These are phyloP conservation scores for Clarias batrachus DNA, from an alignment of 2,113 vertebrate species.

Conservation along the genomic window DNA sequence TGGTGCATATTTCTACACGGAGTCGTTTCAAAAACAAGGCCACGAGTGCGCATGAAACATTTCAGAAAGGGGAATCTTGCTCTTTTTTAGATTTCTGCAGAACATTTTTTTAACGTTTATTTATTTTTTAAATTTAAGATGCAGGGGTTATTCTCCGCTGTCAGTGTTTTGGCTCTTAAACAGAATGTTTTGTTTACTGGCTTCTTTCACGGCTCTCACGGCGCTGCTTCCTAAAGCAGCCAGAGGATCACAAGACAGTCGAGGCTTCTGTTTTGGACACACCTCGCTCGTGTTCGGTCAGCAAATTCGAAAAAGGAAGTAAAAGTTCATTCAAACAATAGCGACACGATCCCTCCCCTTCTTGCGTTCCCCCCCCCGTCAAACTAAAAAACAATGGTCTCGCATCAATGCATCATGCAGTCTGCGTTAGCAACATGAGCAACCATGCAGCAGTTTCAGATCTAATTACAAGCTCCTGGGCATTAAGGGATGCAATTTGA, in stretches of 20 bases:
- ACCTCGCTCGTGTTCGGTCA: neutral
- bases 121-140: neutral
- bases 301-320: neutral
- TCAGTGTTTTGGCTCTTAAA: neutral
- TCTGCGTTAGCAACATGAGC: slow-evolving; percentile 3
- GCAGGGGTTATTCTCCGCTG: neutral
- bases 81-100: neutral
- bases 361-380: neutral
- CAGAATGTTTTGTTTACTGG: neutral
- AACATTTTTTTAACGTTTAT: too few relatives aligned
- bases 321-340: slow-evolving; percentile 6
- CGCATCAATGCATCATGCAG: neutral
- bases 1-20: neutral
- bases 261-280: neutral
- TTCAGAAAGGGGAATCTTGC: neutral
- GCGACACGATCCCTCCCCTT: neutral
- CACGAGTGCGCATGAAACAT: neutral
- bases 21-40: neutral
- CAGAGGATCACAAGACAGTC: neutral
- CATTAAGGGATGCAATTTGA: slow-evolving; percentile 30
- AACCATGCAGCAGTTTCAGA: slow-evolving; percentile 38
- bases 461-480: slow-evolving; percentile 40
- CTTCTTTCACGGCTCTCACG: neutral
- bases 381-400: slow-evolving; percentile 5
- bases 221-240: neutral